Conservation (phyloP, 2,797 vertebrate genomes). For the Hippopotamyrus pictus region DNA sequence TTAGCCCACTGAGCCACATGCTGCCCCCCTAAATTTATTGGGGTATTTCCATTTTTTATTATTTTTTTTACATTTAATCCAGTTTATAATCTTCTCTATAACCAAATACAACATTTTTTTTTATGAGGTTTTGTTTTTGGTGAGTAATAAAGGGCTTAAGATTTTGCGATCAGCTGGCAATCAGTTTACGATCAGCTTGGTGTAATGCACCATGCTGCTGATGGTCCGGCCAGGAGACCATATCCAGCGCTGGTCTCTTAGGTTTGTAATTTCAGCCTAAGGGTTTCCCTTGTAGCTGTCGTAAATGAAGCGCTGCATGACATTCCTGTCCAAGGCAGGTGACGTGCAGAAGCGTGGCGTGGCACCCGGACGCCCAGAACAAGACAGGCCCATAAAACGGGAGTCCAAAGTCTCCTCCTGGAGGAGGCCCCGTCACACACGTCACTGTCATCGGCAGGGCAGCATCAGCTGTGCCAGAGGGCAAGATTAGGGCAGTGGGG, state of each 20-base stretch:
- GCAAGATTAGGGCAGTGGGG: no score
- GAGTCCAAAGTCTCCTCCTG: background rate
- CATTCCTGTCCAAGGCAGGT: background rate
- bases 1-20: no score
- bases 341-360: background rate
- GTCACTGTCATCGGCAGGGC: background rate
- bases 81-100: background rate
- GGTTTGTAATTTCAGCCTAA: background rate
- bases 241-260: background rate
- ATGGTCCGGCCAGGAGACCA: background rate
- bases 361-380: background rate
- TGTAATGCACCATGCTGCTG: background rate
- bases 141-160: background rate
- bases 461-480: no score
- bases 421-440: background rate
- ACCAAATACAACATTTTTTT: background rate
- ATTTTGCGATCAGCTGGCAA: no score
- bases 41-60: background rate
- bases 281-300: background rate
- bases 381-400: background rate
- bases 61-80: background rate
- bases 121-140: background rate
- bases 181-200: no score
- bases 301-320: background rate
- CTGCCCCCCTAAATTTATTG: background rate